These are phyloP conservation scores for Gobionotothen gibberifrons DNA, from an alignment of 2,797 vertebrate genomes.

Conservation along the genomic window DNA sequence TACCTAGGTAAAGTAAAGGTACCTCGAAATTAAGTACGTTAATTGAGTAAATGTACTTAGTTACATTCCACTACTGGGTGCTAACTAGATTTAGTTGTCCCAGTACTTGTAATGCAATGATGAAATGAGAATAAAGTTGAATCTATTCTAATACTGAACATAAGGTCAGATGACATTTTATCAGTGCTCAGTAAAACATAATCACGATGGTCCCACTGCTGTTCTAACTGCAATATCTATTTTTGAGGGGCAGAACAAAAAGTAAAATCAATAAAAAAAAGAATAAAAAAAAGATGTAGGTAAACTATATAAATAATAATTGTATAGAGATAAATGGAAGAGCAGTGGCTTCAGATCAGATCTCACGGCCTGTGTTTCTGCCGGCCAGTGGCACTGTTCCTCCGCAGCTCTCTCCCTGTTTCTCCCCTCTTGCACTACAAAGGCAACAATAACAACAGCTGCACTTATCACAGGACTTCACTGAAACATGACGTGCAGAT, in stretches of 20 bases:
- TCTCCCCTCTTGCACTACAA: constrained; percentile 53
- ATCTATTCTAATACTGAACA: neutral
- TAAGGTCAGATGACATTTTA: neutral
- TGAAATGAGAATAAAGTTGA: no score
- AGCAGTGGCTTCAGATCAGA: neutral
- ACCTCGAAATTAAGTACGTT: no score
- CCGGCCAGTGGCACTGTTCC: constrained; percentile 79
- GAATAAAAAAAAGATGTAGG: neutral
- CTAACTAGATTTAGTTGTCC: no score
- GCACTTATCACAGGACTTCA: constrained; percentile 59
- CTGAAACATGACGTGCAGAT: constrained; percentile 48
- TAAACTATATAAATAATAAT: neutral
- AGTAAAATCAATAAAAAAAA: neutral
- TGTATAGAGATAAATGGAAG: neutral
- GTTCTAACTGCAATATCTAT: neutral
- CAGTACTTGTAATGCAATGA: no score
- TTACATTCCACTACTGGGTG: no score
- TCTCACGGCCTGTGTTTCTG: constrained; percentile 36
- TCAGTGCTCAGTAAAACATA: neutral
- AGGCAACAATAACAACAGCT: constrained; percentile 80
- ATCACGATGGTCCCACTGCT: neutral
- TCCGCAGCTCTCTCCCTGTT: constrained; percentile 39
- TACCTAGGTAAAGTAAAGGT: no score
- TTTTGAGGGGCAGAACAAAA: neutral
- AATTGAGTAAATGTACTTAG: no score